phyloP scores from a whole-genome alignment of 1,140 invertebrate species.

The Caenorhabditis elegans region WBcel235 BX284603.4:9187001-9187500 shows the following conservation, averaged over 20 bases:
- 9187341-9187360: neutral
- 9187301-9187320: neutral
- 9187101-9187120: constrained; percentile 8
- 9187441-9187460: neutral
- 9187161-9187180: neutral
- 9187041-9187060: neutral
- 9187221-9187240: constrained; percentile 13
- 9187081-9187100: constrained; percentile 15
- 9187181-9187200: constrained; percentile 3
- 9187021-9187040: neutral
- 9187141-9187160: neutral
- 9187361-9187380: constrained; percentile 13
- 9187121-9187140: neutral
- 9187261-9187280: neutral
- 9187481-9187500: neutral
- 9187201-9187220: constrained; percentile 8
- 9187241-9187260: neutral
- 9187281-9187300: constrained; percentile 21
- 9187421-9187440: neutral
- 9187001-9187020: constrained; percentile 14
- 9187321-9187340: neutral
- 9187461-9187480: neutral
- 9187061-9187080: constrained; percentile 11
- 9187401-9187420: neutral
- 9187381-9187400: constrained; percentile 1